These are phyloP conservation scores for Nymphalis polychloros DNA, from an alignment of 2,888 invertebrate species.

Conservation along the genomic window DNA sequence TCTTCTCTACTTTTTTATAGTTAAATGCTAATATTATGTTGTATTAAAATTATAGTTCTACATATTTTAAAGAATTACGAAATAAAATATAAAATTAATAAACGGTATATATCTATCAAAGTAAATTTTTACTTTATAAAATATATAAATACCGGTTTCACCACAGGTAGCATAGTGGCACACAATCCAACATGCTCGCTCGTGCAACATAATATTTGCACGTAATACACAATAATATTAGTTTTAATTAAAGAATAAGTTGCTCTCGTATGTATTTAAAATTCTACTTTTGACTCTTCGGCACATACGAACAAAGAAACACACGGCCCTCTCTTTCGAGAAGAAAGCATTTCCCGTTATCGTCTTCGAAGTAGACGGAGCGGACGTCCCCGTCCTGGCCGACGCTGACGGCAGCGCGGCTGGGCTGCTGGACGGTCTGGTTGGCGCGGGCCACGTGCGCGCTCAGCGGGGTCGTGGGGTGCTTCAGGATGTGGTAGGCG, in stretches of 20 bases:
- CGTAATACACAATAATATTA: not conserved
- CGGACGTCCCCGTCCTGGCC: constrained; percentile 41
- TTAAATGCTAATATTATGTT: too few relatives aligned
- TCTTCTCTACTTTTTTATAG: too few relatives aligned
- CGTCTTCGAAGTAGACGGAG: constrained; percentile 28
- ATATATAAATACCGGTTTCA: too few relatives aligned
- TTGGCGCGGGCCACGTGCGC: constrained; percentile 41
- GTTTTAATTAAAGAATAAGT: not conserved
- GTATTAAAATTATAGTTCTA: too few relatives aligned
- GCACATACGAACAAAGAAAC: constrained; percentile 36
- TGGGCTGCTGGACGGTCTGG: constrained; percentile 24
- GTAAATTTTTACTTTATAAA: too few relatives aligned
- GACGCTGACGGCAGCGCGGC: constrained; percentile 15
- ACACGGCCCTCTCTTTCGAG: constrained; percentile 42
- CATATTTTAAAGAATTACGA: too few relatives aligned
- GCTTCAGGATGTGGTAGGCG: constrained; percentile 41
- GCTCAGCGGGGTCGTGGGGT: constrained; percentile 37
- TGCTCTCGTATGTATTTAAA: not conserved
- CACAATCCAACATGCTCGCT: too few relatives aligned
- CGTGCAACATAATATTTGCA: too few relatives aligned
- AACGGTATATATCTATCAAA: too few relatives aligned
- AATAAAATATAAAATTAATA: too few relatives aligned
- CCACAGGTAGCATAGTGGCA: too few relatives aligned
- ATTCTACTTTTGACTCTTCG: not conserved
- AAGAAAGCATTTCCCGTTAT: constrained; percentile 27